Evolutionary conservation across 2,888 invertebrate genomes (phyloP), one percentile per base, ranked within the genome.

Genomic region (Trachelus troglodyta): DNA sequence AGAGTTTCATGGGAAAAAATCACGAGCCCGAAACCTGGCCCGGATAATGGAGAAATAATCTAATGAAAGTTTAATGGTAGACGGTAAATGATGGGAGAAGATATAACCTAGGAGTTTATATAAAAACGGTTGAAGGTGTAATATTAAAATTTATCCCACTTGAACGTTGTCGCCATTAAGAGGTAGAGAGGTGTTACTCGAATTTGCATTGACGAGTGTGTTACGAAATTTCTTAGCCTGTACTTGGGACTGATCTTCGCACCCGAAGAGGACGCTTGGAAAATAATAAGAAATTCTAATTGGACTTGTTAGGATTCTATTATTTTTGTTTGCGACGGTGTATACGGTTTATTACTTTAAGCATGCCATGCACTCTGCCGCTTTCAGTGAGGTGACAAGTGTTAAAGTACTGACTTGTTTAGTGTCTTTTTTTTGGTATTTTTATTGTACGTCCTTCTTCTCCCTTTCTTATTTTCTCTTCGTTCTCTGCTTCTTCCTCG

Each of bases 281-380:
- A 56, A 56, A 56, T 56, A 56, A 74, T 74, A 30, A 34, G 74
- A 33, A 74, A 74, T 33, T 74, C 74, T 33, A 74, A 74, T 74
- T 35, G 35, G 12, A 15, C 74, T 2, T 34, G 74, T 35, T 74
- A 11, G 23, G 74, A 74, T 35, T 74, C 74, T 34, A 74, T 74
- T 74, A 74, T 74, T 74, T 74, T 74, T 74, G n/a, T 74, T 74
- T 74, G 23, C 74, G 23, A n/a, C 30, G 12, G 34, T n/a, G 11
- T 34, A 34, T 30, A 34, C 31, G 30, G 12, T 30, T 34, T 74
- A 34, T 74, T 74, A 34, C 74, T 30, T 34, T 34, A 74, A 23
- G 33, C 31, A 74, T 34, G 23, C n/a, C 74, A 74, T 35, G 74
- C 74, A 35, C 23, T 35, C n/a, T 35, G 35, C 35, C 23, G 34